Percentiles rank a stretch among this genome's conserved stretches.
phyloP scores from a whole-genome alignment of 2,888 invertebrate species.

The Andrena dorsata region DNA sequence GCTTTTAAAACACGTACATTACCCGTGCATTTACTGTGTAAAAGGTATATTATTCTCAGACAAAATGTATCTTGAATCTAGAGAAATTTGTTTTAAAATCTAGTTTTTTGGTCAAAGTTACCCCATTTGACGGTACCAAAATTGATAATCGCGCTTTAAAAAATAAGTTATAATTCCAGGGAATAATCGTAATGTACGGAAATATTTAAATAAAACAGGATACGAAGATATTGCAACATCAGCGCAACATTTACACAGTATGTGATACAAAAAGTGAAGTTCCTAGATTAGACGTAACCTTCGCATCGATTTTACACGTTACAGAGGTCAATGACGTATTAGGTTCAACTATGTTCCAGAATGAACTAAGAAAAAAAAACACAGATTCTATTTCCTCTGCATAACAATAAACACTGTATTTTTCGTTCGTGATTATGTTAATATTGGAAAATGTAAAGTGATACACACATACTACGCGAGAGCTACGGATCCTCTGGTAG shows the following conservation, averaged over 20 bases:
- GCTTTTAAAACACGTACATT: too few species aligned
- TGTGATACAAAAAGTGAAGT: not conserved
- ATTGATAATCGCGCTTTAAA: not conserved
- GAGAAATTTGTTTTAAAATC: too few species aligned
- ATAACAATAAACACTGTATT: not conserved
- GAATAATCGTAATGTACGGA: too few species aligned
- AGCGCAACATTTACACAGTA: conserved; percentile 6
- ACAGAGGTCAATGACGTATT: conserved; percentile 72
- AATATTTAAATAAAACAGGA: not conserved
- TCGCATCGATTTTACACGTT: conserved; percentile 67
- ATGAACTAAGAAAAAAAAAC: not conserved
- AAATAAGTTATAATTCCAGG: not conserved
- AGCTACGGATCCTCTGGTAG: conserved; percentile 21
- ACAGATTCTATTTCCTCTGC: not conserved
- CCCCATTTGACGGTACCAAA: not conserved
- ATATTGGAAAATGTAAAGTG: conserved; percentile 27
- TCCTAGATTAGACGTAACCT: conserved; percentile 52
- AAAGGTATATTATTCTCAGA: too few species aligned
- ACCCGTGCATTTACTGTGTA: too few species aligned
- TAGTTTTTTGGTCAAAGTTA: too few species aligned
- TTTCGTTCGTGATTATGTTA: conserved; percentile 21
- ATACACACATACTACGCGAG: conserved; percentile 46
- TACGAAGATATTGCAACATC: not conserved
- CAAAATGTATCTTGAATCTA: too few species aligned
- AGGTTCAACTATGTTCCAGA: conserved; percentile 29